A percentile compares a stretch with the other conserved stretches of the same genome.
Evolutionary conservation across 2,888 invertebrate species (phyloP).

Genomic region (Ochlodes sylvanus): DNA sequence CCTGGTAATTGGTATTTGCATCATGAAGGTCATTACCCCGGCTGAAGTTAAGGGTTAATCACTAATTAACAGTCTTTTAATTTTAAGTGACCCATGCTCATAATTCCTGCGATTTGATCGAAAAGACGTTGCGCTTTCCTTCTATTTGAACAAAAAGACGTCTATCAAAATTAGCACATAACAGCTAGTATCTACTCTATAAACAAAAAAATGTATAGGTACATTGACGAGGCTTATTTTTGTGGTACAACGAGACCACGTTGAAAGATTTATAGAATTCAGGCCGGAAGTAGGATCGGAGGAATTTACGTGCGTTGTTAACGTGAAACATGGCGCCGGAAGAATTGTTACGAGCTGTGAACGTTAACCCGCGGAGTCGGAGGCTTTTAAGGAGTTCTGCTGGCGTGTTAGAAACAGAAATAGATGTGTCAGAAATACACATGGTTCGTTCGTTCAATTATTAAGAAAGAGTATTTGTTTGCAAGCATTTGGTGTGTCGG

Average conservation of each 20-base stretch:
- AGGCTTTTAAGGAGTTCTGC: slow-evolving; percentile 47
- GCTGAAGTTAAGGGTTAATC: no score
- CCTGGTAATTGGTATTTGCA: no score
- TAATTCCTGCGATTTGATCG: no score
- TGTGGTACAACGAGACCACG: slow-evolving; percentile 7
- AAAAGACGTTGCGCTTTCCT: no score
- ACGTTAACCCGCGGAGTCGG: slow-evolving; percentile 47
- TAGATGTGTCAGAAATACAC: no score
- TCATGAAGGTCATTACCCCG: no score
- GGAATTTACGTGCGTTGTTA: slow-evolving; percentile 71
- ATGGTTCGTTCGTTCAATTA: background rate
- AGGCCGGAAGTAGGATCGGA: slow-evolving; percentile 68
- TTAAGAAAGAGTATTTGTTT: background rate
- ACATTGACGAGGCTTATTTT: background rate
- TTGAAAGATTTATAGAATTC: slow-evolving; percentile 60
- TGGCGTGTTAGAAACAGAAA: background rate
- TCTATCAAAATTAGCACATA: no score
- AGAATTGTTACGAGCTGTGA: slow-evolving; percentile 55
- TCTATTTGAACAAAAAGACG: no score
- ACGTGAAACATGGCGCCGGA: slow-evolving; percentile 73
- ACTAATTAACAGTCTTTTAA: no score
- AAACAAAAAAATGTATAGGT: background rate
- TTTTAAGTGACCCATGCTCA: no score
- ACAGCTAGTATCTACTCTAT: no score
- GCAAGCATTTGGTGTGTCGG: no score